Conservation (phyloP, 2,797 vertebrate genomes). For the Myotis vivesi region DNA sequence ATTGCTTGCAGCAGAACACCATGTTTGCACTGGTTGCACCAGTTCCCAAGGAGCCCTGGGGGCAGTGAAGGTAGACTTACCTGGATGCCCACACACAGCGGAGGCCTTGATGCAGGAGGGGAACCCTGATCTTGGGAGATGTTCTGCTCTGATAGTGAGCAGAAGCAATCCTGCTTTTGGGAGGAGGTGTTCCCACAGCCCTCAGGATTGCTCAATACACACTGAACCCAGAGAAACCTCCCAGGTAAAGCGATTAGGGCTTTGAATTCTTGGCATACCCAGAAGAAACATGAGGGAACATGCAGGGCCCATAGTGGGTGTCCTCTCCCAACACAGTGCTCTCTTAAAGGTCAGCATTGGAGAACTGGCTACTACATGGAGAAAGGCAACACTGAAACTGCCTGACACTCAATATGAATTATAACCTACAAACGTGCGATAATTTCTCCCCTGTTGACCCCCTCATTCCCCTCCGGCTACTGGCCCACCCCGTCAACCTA, state of each 20-base stretch:
- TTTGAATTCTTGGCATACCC: neutral
- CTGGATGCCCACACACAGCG: neutral
- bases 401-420: neutral
- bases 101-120: neutral
- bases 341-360: neutral
- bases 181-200: neutral
- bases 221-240: neutral
- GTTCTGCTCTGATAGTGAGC: neutral
- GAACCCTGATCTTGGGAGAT: neutral
- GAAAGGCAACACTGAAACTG: neutral
- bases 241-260: neutral
- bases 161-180: neutral
- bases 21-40: neutral
- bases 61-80: neutral
- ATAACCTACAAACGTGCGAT: neutral
- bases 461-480: neutral
- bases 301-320: neutral
- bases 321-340: neutral
- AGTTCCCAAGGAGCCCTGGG: neutral
- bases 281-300: neutral
- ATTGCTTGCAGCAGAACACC: neutral
- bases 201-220: neutral
- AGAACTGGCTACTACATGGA: neutral
- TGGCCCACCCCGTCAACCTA: neutral
- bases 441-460: neutral